Percentiles rank a stretch among this genome's conserved stretches.
These are phyloP conservation scores for Micromussa lordhowensis DNA, from an alignment of 92 coral and sea anemone species.

Conservation along the genomic window DNA sequence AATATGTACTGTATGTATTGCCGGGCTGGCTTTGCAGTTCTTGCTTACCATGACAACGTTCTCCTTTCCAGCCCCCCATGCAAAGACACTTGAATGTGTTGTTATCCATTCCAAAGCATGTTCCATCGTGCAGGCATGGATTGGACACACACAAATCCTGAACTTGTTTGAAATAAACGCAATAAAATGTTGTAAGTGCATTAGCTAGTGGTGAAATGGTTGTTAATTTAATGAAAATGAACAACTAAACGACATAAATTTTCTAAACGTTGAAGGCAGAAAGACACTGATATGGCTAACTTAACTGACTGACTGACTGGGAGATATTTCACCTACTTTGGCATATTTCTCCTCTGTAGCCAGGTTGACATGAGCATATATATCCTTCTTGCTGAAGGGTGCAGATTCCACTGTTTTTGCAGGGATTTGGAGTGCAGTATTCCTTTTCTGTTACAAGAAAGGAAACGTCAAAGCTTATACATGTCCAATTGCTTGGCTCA, in stretches of 20 bases:
- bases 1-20: not conserved
- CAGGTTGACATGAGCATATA: constrained; percentile 83
- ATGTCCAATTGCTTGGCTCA: not conserved
- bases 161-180: constrained; percentile 7
- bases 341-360: constrained; percentile 87
- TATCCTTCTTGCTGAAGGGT: constrained; percentile 75
- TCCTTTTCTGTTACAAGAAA: constrained; percentile 64
- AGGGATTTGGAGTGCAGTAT: constrained; percentile 93
- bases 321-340: constrained; percentile 68
- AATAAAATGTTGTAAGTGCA: not conserved
- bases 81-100: constrained; percentile 86
- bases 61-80: constrained; percentile 77
- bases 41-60: constrained; percentile 80
- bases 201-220: not conserved
- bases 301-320: no score
- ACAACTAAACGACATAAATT: no score
- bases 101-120: constrained; percentile 83
- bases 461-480: not conserved
- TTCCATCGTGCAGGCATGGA: constrained; percentile 91
- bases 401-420: constrained; percentile 87
- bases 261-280: no score
- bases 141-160: constrained; percentile 83
- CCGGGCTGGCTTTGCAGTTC: not conserved
- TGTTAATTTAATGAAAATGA: no score
- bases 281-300: no score